These are phyloP conservation scores for Neodiprion fabricii DNA, from an alignment of 1,140 invertebrate species.

Conservation along the genomic window DNA sequence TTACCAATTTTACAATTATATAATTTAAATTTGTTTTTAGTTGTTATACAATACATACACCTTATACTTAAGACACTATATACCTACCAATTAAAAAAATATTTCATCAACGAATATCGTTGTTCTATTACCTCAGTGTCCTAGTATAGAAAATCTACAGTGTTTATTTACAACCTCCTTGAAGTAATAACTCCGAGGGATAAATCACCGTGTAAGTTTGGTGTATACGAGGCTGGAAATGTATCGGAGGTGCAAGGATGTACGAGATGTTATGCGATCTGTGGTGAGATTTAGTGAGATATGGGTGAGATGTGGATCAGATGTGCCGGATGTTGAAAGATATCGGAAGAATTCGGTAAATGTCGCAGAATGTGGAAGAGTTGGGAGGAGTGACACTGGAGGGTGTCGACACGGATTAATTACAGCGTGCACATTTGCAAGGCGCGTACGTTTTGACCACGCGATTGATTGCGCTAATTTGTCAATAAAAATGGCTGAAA, in stretches of 20 bases:
- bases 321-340: not conserved
- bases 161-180: too few relatives aligned
- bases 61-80: not conserved
- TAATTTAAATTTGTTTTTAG: not conserved
- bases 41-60: not conserved
- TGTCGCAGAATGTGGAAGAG: not conserved
- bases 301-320: not conserved
- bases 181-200: too few relatives aligned
- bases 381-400: not conserved
- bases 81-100: not conserved
- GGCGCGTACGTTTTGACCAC: not conserved
- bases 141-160: too few relatives aligned
- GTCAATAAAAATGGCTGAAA: not conserved
- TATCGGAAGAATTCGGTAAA: not conserved
- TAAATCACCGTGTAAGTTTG: too few relatives aligned
- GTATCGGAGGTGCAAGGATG: not conserved
- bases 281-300: not conserved
- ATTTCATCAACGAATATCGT: not conserved
- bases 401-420: not conserved
- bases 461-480: not conserved
- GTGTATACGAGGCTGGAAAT: too few relatives aligned
- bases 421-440: not conserved
- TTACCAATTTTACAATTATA: not conserved
- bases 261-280: not conserved
- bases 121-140: too few relatives aligned